These are phyloP conservation scores for Belonocnema kinseyi DNA, from an alignment of 1,140 invertebrate species.

Conservation along the genomic window DNA sequence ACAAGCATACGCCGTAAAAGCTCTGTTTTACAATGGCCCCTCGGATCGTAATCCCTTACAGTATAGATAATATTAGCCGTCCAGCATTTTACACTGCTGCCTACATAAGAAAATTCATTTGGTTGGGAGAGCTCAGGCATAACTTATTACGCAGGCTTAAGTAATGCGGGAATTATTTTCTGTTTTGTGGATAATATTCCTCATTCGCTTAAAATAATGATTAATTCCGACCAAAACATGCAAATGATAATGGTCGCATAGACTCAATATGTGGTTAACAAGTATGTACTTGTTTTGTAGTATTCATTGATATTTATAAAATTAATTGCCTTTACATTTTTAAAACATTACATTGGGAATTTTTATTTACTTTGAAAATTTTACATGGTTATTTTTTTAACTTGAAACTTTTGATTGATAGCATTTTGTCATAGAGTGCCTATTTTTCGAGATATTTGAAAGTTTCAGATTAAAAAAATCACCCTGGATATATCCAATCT, in stretches of 20 bases:
- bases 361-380: too few relatives aligned
- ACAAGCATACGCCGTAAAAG: slow-evolving; percentile 10
- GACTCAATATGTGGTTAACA: not conserved
- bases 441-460: too few relatives aligned
- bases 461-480: too few relatives aligned
- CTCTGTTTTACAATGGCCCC: slow-evolving; percentile 26
- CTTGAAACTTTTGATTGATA: too few relatives aligned
- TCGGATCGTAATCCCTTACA: slow-evolving; percentile 23
- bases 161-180: slow-evolving; percentile 28
- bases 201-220: slow-evolving; percentile 23
- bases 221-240: slow-evolving; percentile 5
- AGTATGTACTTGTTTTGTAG: not conserved
- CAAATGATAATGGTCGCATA: not conserved
- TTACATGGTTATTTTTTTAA: too few relatives aligned
- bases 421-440: too few relatives aligned
- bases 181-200: slow-evolving; percentile 13
- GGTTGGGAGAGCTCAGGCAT: slow-evolving; percentile 3
- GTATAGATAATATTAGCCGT: slow-evolving; percentile 22
- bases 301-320: too few relatives aligned
- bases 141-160: slow-evolving; percentile 30
- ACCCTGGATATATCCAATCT: too few relatives aligned
- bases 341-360: too few relatives aligned
- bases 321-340: too few relatives aligned
- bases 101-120: slow-evolving; percentile 30
- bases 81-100: slow-evolving; percentile 25